Evolutionary conservation across 2,797 vertebrate genomes (phyloP).

Genomic region (Fistularia tabacaria): DNA sequence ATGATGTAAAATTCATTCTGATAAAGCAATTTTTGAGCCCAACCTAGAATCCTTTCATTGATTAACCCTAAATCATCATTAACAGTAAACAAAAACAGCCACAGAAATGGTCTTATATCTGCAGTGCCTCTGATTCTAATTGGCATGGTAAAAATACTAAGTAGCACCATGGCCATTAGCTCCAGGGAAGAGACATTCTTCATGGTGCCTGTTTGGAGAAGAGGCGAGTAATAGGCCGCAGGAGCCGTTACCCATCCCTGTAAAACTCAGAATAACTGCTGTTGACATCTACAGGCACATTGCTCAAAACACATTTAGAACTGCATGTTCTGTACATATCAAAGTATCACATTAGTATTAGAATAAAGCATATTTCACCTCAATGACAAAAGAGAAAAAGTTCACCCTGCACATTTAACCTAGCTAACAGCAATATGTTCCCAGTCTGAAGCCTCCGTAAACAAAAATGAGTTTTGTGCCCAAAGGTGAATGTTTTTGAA

Average conservation of each 20-base stretch:
- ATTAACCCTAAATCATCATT: background rate
- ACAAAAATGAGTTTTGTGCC: too few relatives aligned
- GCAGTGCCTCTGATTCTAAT: slow-evolving; percentile 14
- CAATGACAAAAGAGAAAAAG: too few relatives aligned
- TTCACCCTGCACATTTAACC: too few relatives aligned
- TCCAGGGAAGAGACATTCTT: slow-evolving; percentile 10
- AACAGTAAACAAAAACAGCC: slow-evolving; percentile 4
- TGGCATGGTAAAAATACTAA: slow-evolving; percentile 18
- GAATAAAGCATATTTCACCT: too few relatives aligned
- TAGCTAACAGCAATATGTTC: too few relatives aligned
- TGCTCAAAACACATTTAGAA: too few relatives aligned
- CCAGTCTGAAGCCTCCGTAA: too few relatives aligned
- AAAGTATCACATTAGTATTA: too few relatives aligned
- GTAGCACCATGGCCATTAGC: slow-evolving; percentile 5
- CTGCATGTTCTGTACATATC: too few relatives aligned
- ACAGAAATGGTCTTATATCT: slow-evolving; percentile 6
- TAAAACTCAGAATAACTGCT: slow-evolving; percentile 10
- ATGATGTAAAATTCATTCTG: slow-evolving; percentile 7
- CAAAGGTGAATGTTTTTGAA: too few relatives aligned
- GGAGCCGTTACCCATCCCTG: slow-evolving; percentile 8
- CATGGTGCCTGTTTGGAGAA: slow-evolving; percentile 5
- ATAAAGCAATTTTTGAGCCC: slow-evolving; percentile 1
- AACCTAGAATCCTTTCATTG: background rate
- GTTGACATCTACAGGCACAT: background rate
- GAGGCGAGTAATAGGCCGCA: slow-evolving; percentile 16